A percentile compares a stretch with the other conserved stretches of the same genome.
Evolutionary conservation across 2,113 vertebrate genomes (phyloP).

Genomic region (Vanacampus margaritifer): DNA sequence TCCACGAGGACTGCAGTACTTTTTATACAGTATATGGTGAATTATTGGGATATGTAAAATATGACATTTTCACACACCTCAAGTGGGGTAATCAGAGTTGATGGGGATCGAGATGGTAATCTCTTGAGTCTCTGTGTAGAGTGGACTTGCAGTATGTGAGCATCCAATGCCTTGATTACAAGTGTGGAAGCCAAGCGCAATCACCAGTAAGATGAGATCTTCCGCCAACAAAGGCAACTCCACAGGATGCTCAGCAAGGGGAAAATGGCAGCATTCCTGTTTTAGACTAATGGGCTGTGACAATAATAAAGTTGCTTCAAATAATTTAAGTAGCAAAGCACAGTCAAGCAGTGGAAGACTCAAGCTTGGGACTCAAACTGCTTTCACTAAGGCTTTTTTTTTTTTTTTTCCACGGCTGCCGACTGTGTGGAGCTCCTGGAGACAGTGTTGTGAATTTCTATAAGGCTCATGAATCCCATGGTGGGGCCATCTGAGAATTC

Average conservation of each 20-base stretch:
- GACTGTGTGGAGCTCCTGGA: slow-evolving; percentile 33
- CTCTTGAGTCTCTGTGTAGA: slow-evolving; percentile 42
- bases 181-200: slow-evolving; percentile 38
- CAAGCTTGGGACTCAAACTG: slow-evolving; percentile 26
- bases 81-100: slow-evolving; percentile 67
- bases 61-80: slow-evolving; percentile 70
- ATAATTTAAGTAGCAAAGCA: slow-evolving; percentile 50
- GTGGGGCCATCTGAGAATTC: slow-evolving; percentile 52
- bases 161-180: slow-evolving; percentile 54
- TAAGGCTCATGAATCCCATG: slow-evolving; percentile 52
- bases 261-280: slow-evolving; percentile 20
- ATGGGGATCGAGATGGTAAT: slow-evolving; percentile 60
- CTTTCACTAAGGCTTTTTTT: slow-evolving; percentile 41
- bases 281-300: slow-evolving; percentile 48
- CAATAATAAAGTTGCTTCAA: slow-evolving; percentile 47
- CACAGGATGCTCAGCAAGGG: slow-evolving; percentile 29
- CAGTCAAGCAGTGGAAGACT: slow-evolving; percentile 38
- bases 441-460: slow-evolving; percentile 57
- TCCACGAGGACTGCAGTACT: slow-evolving; percentile 38
- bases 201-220: slow-evolving; percentile 27
- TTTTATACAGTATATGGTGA: slow-evolving; percentile 41
- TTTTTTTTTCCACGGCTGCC: slow-evolving; percentile 35
- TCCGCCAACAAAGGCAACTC: slow-evolving; percentile 28
- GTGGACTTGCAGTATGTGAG: slow-evolving; percentile 35
- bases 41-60: slow-evolving; percentile 75